These are phyloP conservation scores for Marmota monax DNA, from an alignment of 2,113 vertebrate genomes.

Conservation along the genomic window DNA sequence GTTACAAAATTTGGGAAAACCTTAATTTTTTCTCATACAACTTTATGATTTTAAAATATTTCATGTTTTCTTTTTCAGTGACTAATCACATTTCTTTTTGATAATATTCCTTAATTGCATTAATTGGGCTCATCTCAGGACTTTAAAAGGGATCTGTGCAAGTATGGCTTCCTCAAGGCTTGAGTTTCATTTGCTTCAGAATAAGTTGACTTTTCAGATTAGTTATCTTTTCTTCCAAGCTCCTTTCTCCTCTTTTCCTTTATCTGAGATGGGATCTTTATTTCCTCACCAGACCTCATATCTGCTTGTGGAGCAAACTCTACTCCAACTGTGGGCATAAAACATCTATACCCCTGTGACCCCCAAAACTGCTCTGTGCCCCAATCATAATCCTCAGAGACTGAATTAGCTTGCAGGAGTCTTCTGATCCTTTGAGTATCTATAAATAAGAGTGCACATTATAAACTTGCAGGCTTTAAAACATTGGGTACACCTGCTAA, in stretches of 20 bases:
- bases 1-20: constrained; percentile 34
- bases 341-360: not conserved
- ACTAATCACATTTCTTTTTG: constrained; percentile 44
- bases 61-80: not conserved
- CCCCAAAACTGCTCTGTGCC: not conserved
- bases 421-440: not conserved
- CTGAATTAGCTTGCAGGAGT: not conserved
- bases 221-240: not conserved
- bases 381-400: not conserved
- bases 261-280: not conserved
- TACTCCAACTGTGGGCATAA: not conserved
- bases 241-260: not conserved
- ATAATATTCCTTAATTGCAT: constrained; percentile 30
- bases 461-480: constrained; percentile 18
- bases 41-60: constrained; percentile 25
- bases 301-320: not conserved
- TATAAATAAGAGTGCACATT: not conserved
- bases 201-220: not conserved
- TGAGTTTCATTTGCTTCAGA: constrained; percentile 2
- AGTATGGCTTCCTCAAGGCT: not conserved
- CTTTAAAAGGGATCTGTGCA: not conserved
- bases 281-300: not conserved
- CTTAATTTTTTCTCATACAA: not conserved
- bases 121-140: not conserved
- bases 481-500: not conserved